Percentiles rank a stretch among this genome's conserved stretches.
Evolutionary conservation across 2,797 vertebrate species (phyloP).

Genomic region (Atherinosoma microstoma): DNA sequence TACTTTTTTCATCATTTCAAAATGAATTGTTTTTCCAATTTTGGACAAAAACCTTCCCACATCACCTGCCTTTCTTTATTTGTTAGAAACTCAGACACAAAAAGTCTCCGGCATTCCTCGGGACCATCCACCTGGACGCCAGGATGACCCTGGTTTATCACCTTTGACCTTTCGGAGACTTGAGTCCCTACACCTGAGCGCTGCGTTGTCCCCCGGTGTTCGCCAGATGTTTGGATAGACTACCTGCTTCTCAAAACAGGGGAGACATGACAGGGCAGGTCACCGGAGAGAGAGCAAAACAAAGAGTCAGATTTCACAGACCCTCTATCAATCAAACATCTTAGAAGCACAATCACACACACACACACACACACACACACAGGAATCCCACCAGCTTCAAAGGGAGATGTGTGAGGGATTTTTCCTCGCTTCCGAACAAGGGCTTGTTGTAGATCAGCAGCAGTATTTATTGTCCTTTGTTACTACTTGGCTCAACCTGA

Average conservation of each 20-base stretch:
- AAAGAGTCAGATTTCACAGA: slow-evolving; percentile 81
- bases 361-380: slow-evolving; percentile 60
- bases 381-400: slow-evolving; percentile 73
- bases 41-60: slow-evolving; percentile 4
- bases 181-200: slow-evolving; percentile 58
- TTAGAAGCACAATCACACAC: slow-evolving; percentile 67
- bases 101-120: slow-evolving; percentile 20
- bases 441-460: slow-evolving; percentile 62
- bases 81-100: slow-evolving; percentile 5
- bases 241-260: slow-evolving; percentile 70
- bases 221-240: slow-evolving; percentile 74
- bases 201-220: slow-evolving; percentile 44
- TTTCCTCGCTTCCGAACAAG: slow-evolving; percentile 46
- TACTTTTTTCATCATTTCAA: background rate
- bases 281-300: slow-evolving; percentile 70
- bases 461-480: slow-evolving; percentile 63
- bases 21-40: background rate
- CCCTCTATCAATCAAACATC: slow-evolving; percentile 83
- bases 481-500: slow-evolving; percentile 60
- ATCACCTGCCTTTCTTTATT: slow-evolving; percentile 15
- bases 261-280: slow-evolving; percentile 80
- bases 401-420: slow-evolving; percentile 61
- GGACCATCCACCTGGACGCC: slow-evolving; percentile 67
- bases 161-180: slow-evolving; percentile 65
- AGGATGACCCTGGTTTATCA: slow-evolving; percentile 55